Percentiles rank a stretch among this genome's conserved stretches.
Evolutionary conservation across 1,140 invertebrate species (phyloP).

Genomic region (Brachystomella parvula): DNA sequence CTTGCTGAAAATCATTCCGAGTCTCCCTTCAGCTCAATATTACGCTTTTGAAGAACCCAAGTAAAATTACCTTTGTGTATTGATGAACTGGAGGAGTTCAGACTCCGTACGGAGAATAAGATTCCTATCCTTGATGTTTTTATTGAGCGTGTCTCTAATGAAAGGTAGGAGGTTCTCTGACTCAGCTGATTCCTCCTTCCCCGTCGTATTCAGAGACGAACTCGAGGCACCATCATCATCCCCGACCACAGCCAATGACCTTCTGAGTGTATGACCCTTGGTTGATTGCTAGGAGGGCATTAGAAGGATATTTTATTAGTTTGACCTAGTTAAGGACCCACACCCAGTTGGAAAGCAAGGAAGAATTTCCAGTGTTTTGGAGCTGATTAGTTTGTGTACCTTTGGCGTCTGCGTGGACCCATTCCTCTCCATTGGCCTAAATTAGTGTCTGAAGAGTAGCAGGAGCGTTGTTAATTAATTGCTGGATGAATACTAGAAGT

Average conservation of each 20-base stretch:
- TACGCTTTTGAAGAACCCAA: not conserved
- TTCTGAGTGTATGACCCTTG: conserved; percentile 4
- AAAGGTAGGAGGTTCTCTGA: not conserved
- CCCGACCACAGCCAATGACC: conserved; percentile 2
- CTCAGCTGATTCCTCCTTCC: conserved; percentile 2
- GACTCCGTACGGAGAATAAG: not conserved
- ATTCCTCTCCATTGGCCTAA: conserved; percentile 10
- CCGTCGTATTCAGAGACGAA: not conserved
- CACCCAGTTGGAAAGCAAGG: not conserved
- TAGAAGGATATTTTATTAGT: conserved; percentile 1
- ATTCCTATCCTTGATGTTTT: conserved; percentile 5
- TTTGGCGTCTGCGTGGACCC: not conserved
- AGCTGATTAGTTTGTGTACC: not conserved
- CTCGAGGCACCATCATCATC: not conserved
- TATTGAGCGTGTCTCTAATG: conserved; percentile 2
- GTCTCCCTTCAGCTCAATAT: not conserved
- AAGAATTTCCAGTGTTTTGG: not conserved
- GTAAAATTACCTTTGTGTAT: conserved; percentile 4
- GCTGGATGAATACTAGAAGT: too few species aligned
- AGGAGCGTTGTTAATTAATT: too few species aligned
- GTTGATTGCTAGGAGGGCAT: not conserved
- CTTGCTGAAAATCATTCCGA: not conserved
- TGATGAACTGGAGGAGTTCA: not conserved
- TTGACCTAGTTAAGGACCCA: not conserved
- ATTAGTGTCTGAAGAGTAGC: too few species aligned